Evolutionary conservation across 2,113 vertebrate genomes (phyloP).

Genomic region (Melanotaenia duboulayi): DNA sequence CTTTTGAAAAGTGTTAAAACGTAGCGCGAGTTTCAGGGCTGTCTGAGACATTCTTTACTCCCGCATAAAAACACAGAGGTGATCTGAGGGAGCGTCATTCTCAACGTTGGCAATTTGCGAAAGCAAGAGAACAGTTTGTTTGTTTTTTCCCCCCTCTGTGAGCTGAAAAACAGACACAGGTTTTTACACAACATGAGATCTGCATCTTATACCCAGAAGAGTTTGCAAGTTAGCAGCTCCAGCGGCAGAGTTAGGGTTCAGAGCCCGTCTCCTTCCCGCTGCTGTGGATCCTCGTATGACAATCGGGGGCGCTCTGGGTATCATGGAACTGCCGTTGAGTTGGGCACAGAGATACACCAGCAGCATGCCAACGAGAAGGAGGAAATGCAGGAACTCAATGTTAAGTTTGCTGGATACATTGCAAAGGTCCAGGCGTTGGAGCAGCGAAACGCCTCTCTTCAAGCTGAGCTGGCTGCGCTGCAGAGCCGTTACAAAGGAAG

Average conservation of each 20-base stretch:
- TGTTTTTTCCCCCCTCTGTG: slow-evolving; percentile 12
- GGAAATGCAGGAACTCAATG: slow-evolving; percentile 85
- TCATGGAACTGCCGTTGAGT: slow-evolving; percentile 59
- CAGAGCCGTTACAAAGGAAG: slow-evolving; percentile 72
- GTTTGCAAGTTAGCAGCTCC: slow-evolving; percentile 78
- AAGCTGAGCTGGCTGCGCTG: slow-evolving; percentile 67
- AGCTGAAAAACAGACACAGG: slow-evolving; percentile 1
- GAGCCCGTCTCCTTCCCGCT: slow-evolving; percentile 79
- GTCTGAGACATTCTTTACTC: slow-evolving; percentile 75
- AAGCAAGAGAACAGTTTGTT: slow-evolving; percentile 24
- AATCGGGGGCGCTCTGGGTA: slow-evolving; percentile 69
- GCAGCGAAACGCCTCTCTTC: slow-evolving; percentile 72
- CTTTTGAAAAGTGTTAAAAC: slow-evolving; percentile 80
- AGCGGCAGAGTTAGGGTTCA: slow-evolving; percentile 77
- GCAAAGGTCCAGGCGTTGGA: slow-evolving; percentile 84
- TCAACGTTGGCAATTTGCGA: slow-evolving; percentile 17
- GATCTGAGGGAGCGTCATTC: slow-evolving; percentile 44
- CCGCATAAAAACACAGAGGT: slow-evolving; percentile 74
- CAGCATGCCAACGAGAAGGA: slow-evolving; percentile 82
- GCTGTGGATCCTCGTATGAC: slow-evolving; percentile 74
- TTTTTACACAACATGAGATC: slow-evolving; percentile 80
- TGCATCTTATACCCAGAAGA: slow-evolving; percentile 81
- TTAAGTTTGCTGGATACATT: slow-evolving; percentile 84
- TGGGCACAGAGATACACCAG: slow-evolving; percentile 80
- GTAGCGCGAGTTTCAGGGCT: slow-evolving; percentile 73